Evolutionary conservation across 1,140 invertebrate species (phyloP), one percentile per base, ranked within the genome.

Genomic region (Hyposmocoma kahamanoa): DNA sequence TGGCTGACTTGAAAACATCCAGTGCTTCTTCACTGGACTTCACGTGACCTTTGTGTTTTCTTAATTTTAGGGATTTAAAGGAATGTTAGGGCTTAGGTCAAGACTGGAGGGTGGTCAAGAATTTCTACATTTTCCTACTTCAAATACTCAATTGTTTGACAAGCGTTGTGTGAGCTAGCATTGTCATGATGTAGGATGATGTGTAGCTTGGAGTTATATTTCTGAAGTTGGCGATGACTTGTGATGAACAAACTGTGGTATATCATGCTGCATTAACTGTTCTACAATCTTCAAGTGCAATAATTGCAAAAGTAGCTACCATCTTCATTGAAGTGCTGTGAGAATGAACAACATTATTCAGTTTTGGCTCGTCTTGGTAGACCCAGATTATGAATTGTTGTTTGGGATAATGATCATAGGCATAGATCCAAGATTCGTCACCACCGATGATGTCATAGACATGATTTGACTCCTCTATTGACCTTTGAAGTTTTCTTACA

Each of bases 291-390:
- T 56, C 47, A 60, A 42, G 50, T 22, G 45, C 50, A 20, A 19
- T 65, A 52, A 32, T 58, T 9, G 41, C 47, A n/a, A 68, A n/a
- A n/a, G n/a, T n/a, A n/a, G n/a, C n/a, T n/a, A n/a, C n/a, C n/a
- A n/a, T n/a, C n/a, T n/a, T n/a, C n/a, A n/a, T n/a, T n/a, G n/a
- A n/a, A n/a, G n/a, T n/a, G n/a, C n/a, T n/a, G n/a, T 62, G 15
- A 64, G 59, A 61, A 20, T 56, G 55, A 65, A 67, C 56, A 59
- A 67, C 50, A 59, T 69, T 75, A 48, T 57, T 73, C 59, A 60
- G 60, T 47, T 73, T 73, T 48, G 47, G 34, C 45, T 77, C 56
- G 18, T 59, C 46, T 65, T 72, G 57, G 32, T 72, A 67, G 32
- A 67, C 44, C 45, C 46, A 61, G 24, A 58, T 50, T 43, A 42